Evolutionary conservation across 2,113 vertebrate genomes (phyloP), one percentile per base, ranked within the genome.

Genomic region (Reinhardtius hippoglossoides): DNA sequence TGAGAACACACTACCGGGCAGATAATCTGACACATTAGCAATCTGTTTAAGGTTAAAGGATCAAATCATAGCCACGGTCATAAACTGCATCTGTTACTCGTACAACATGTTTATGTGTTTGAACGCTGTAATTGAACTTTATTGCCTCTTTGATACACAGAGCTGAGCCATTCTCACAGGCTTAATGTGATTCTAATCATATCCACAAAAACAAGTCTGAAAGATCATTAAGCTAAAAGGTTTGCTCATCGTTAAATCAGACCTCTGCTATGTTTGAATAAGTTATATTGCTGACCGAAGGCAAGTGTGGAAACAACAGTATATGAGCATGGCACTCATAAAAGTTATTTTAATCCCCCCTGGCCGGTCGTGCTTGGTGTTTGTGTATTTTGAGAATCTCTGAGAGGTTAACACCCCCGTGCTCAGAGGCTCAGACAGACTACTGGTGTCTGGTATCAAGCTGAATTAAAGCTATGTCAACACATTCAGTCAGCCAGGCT

Each of bases 401-500:
- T 88, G 91, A 90, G 93, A 92, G 92, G 89, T 93, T 94, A 92
- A 94, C 92, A 92, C 91, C 89, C 88, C 87, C 87, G 82, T 76
- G 86, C 87, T 91, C 89, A 83, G 82, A 85, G 88, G 89, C 91
- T 90, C 91, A 87, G 83, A 92, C 90, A 87, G 85, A 88, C 89
- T 89, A 87, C 83, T 89, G 89, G 92, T 94, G 93, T 93, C 91
- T 89, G 88, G 87, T 94, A 91, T 94, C 92, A 92, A 88, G 90
- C 87, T 93, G 92, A 92, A 93, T 95, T 93, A 94, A 95, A 94
- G 92, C 92, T 82, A 90, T 94, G 93, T 94, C 93, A 94, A 94
- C 94, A 93, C 90, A 91, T 91, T 93, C 86, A 90, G 88, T 84
- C 90, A 81, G 82, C 88, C 84, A 72, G 91, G 92, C 92, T 92